Percentiles rank a stretch among this genome's conserved stretches.
phyloP scores from a whole-genome alignment of 1,140 invertebrate species.

The Sminthurides bifidus region DNA sequence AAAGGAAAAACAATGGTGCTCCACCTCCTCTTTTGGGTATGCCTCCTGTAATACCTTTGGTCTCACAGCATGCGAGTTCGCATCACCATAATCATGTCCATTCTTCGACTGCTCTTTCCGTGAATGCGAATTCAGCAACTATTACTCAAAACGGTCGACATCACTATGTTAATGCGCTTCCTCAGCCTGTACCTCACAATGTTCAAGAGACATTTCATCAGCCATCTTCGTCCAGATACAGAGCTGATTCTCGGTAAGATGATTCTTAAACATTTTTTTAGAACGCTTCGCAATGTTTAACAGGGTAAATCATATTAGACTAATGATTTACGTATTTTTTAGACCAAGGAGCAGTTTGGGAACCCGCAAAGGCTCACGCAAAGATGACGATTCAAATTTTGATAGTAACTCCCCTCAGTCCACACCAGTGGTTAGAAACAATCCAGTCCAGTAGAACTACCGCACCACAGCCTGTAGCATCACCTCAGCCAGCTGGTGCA shows the following conservation, averaged over 20 bases:
- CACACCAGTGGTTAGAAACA: slow-evolving; percentile 10
- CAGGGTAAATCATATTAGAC: slow-evolving; percentile 10
- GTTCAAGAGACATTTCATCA: slow-evolving; percentile 16
- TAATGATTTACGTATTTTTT: slow-evolving; percentile 11
- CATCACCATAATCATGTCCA: slow-evolving; percentile 22
- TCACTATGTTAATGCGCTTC: slow-evolving; percentile 14
- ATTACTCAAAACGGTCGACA: slow-evolving; percentile 17
- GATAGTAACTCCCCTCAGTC: slow-evolving; percentile 8
- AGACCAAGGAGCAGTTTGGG: slow-evolving; percentile 29
- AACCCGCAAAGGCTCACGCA: slow-evolving; percentile 7
- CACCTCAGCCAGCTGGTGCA: no score
- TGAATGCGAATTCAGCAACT: slow-evolving; percentile 3
- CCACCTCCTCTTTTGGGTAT: slow-evolving; percentile 16
- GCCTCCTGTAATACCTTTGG: slow-evolving; percentile 11
- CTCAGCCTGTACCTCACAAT: slow-evolving; percentile 26
- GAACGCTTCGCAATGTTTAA: slow-evolving; percentile 11
- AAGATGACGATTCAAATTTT: slow-evolving; percentile 24
- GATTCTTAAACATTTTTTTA: not conserved
- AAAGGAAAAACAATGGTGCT: slow-evolving; percentile 14
- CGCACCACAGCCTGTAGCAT: not conserved
- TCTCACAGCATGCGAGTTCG: slow-evolving; percentile 11
- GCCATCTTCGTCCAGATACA: not conserved
- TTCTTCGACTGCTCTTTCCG: slow-evolving; percentile 11
- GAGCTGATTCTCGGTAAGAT: not conserved
- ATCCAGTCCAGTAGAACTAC: slow-evolving; percentile 27